phyloP scores from a whole-genome alignment of 2,113 vertebrate species.

The Myiagra hebetior region DNA sequence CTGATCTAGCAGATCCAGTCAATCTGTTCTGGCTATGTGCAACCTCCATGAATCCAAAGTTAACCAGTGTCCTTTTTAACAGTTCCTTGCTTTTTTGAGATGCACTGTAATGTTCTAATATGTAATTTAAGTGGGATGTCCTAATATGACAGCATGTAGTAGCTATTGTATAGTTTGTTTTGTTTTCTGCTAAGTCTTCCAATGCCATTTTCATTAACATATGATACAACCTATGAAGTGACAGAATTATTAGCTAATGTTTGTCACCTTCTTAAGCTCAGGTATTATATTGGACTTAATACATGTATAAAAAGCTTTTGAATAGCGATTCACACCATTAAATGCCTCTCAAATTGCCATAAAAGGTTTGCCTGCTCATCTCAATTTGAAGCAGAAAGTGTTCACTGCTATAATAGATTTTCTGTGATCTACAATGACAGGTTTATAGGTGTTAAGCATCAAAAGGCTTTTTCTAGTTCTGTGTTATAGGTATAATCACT shows the following conservation, averaged over 20 bases:
- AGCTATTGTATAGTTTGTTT: neutral
- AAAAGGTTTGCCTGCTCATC: conserved; percentile 18
- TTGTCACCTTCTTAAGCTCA: neutral
- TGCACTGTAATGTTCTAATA: neutral
- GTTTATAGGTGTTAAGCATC: conserved; percentile 34
- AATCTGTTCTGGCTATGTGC: neutral
- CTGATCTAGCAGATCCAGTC: neutral
- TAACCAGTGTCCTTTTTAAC: neutral
- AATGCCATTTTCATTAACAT: neutral
- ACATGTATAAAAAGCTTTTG: neutral
- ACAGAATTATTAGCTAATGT: neutral
- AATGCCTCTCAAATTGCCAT: conserved; percentile 5
- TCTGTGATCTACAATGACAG: conserved; percentile 4
- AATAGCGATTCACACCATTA: conserved; percentile 1
- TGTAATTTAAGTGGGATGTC: neutral
- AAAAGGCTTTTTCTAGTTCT: conserved; percentile 14
- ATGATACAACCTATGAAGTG: neutral
- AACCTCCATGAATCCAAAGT: neutral
- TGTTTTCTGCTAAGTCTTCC: neutral
- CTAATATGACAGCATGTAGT: neutral
- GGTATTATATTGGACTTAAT: neutral
- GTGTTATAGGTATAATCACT: neutral
- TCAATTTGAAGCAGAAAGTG: conserved; percentile 36
- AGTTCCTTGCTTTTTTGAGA: neutral
- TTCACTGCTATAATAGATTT: neutral